Evolutionary conservation across 2,888 invertebrate genomes (phyloP).

Genomic region (Augiades crinisus): DNA sequence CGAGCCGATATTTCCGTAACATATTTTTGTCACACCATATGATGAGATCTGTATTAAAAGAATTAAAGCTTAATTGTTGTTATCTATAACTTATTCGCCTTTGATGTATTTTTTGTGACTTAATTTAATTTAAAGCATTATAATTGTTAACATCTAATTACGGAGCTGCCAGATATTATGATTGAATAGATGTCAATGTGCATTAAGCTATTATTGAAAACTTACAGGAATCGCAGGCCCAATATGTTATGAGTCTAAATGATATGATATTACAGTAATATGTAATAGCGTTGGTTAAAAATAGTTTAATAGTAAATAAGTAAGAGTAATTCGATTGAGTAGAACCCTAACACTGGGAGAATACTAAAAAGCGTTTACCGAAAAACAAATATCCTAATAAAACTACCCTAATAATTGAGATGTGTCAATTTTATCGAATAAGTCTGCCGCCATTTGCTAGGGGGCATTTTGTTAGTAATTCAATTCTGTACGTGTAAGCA

Average conservation of each 20-base stretch:
- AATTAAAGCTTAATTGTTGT: neutral
- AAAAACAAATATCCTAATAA: conserved; percentile 11
- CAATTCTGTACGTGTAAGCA: neutral
- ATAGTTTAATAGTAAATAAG: neutral
- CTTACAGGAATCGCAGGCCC: neutral
- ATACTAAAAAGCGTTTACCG: conserved; percentile 8
- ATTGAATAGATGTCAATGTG: neutral
- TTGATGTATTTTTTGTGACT: too few relatives aligned
- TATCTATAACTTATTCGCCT: too few relatives aligned
- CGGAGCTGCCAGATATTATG: neutral
- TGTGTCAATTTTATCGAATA: conserved; percentile 9
- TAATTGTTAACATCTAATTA: neutral
- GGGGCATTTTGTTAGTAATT: conserved; percentile 1
- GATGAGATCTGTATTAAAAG: neutral
- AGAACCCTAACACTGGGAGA: conserved; percentile 5
- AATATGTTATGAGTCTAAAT: neutral
- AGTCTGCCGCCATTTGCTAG: neutral
- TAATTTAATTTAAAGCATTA: too few relatives aligned
- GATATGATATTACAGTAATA: conserved; percentile 12
- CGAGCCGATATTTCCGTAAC: too few relatives aligned
- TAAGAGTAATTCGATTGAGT: neutral
- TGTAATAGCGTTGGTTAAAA: neutral
- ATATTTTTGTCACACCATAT: too few relatives aligned
- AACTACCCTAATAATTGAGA: conserved; percentile 17
- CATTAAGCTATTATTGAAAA: neutral